Evolutionary conservation across 2,797 vertebrate genomes (phyloP).

Genomic region (Mus minutoides): DNA sequence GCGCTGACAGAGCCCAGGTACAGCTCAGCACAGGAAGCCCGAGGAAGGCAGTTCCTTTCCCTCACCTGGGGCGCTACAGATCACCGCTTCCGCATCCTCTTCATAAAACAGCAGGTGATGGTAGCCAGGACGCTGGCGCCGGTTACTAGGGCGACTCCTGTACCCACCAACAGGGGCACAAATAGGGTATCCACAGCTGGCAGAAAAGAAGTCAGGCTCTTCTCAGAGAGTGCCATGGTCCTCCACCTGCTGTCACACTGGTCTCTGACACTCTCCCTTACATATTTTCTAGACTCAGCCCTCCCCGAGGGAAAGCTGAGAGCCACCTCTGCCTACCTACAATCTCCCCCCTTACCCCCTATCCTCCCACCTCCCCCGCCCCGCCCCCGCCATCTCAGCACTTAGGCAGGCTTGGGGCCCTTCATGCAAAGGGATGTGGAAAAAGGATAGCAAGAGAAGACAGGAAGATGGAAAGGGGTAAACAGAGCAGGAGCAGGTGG

Average conservation of each 20-base stretch:
- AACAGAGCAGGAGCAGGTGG: no score
- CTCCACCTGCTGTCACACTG: background rate
- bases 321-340: background rate
- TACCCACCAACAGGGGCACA: slow-evolving; percentile 91
- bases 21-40: background rate
- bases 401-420: background rate
- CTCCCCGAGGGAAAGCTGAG: no score
- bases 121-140: slow-evolving; percentile 90
- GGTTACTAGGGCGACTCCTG: slow-evolving; percentile 92
- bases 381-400: background rate
- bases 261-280: background rate
- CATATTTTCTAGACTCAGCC: background rate
- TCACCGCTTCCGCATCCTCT: slow-evolving; percentile 87
- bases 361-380: no score
- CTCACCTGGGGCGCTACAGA: slow-evolving; percentile 55
- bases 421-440: background rate
- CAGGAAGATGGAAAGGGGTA: background rate
- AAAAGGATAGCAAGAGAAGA: background rate
- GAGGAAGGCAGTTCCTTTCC: background rate
- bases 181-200: slow-evolving; percentile 92
- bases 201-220: background rate
- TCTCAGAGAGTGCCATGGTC: background rate
- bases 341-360: no score
- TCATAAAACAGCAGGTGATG: slow-evolving; percentile 96
- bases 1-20: background rate